Percentiles rank a stretch among this genome's conserved stretches.
These are phyloP conservation scores for Heliconius cydno DNA, from an alignment of 2,888 invertebrate genomes.

Conservation along the genomic window DNA sequence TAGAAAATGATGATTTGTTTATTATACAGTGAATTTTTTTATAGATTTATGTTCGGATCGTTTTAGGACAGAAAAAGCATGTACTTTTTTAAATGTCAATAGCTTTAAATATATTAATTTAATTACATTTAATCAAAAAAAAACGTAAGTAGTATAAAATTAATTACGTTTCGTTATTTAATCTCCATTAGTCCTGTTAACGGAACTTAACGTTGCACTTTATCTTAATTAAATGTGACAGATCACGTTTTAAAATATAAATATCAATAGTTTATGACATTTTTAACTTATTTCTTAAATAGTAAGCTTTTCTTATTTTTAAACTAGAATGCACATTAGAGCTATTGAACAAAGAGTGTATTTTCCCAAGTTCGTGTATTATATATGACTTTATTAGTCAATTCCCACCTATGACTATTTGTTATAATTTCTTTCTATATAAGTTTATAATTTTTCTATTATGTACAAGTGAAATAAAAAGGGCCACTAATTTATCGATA, in stretches of 20 bases:
- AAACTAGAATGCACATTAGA: background rate
- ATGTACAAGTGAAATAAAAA: background rate
- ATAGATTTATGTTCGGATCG: background rate
- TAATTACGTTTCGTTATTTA: background rate
- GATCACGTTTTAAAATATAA: background rate
- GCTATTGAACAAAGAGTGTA: background rate
- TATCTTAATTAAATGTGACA: conserved; percentile 1
- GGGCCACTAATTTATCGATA: background rate
- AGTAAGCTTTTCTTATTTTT: background rate
- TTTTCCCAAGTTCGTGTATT: background rate
- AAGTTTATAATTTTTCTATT: background rate
- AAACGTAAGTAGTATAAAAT: background rate
- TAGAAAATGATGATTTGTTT: conserved; percentile 34
- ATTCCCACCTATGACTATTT: background rate
- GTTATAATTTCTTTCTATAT: background rate
- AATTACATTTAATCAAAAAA: background rate
- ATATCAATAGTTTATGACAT: background rate
- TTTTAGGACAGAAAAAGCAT: background rate
- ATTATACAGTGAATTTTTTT: conserved; percentile 20
- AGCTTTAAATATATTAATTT: background rate
- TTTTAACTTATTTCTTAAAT: background rate
- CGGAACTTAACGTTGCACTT: background rate
- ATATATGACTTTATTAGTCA: background rate
- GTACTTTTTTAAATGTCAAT: background rate
- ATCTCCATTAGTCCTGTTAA: background rate